Percentiles rank a stretch among this genome's conserved stretches.
Evolutionary conservation across 2,888 invertebrate species (phyloP).

Genomic region (Malthinus seriepunctatus): DNA sequence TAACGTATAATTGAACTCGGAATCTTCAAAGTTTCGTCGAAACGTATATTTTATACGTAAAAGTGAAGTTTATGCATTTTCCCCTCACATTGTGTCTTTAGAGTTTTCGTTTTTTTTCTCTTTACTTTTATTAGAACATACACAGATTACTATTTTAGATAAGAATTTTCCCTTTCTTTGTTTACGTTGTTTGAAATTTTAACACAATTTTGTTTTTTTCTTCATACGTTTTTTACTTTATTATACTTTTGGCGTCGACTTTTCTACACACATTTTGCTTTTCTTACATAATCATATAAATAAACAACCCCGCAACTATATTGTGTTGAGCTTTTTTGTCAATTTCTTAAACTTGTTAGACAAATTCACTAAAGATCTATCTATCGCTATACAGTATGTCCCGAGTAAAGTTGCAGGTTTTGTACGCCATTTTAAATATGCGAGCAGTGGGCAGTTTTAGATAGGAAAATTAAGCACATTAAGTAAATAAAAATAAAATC

Average conservation of each 20-base stretch:
- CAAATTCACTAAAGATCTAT: too few relatives aligned
- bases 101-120: conserved; percentile 4
- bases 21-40: conserved; percentile 15
- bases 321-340: too few relatives aligned
- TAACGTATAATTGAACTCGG: conserved; percentile 17
- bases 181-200: conserved; percentile 7
- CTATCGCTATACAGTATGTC: too few relatives aligned
- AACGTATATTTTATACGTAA: conserved; percentile 18
- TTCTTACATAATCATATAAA: not conserved
- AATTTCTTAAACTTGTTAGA: too few relatives aligned
- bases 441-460: too few relatives aligned
- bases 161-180: conserved; percentile 17
- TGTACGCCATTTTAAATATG: too few relatives aligned
- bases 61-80: conserved; percentile 18
- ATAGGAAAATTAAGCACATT: too few relatives aligned
- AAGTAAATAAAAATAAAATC: too few relatives aligned
- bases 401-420: too few relatives aligned
- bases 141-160: conserved; percentile 13
- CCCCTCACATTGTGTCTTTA: not conserved
- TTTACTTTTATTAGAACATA: not conserved
- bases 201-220: not conserved
- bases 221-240: conserved; percentile 1
- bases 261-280: not conserved
- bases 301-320: too few relatives aligned
- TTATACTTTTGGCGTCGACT: conserved; percentile 1